Evolutionary conservation across 2,113 vertebrate genomes (phyloP), one percentile per base, ranked within the genome.

Genomic region (Puffinus mauretanicus): DNA sequence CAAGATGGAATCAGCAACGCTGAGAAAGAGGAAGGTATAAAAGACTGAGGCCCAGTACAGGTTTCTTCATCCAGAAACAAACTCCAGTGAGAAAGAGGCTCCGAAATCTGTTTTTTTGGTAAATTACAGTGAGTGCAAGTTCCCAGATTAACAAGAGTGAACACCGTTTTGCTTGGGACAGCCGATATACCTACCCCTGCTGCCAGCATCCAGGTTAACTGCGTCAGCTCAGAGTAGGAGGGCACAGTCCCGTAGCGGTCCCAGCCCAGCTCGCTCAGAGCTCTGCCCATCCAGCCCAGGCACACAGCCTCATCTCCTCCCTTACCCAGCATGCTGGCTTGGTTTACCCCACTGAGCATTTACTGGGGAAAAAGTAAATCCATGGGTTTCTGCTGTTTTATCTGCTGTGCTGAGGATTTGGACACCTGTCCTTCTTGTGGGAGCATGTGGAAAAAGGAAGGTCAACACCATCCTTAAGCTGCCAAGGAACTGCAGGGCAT

Each of bases 151-250:
- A 54, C 11, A 70, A 71, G 29, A 20, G 15, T 60, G 47, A 88
- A 32, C 17, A 51, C 44, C 1, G 2, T 18, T n/a, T 5, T 94
- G 62, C 27, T 36, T 62, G 8, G 9, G 22, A 73, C 22, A 81
- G 40, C 46, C 0, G 2, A 62, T 57, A 66, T 11, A 49, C 14
- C 24, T 38, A 29, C 6, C 0, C 0, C 49, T 72, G 36, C 71
- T 83, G 32, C 34, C 52, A 88, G 29, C 64, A 73, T 62, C 47
- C 26, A 26, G 29, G 20, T 46, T 72, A 76, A 36, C 25, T 32
- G 15, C 64, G 58, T 73, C 54, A 81, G 62, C 64, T 73, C 40
- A 52, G 36, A 65, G 57, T 3, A 69, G 46, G 26, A 83, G 51
- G 16, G 21, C 21, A 61, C 19, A 55, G 61, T 15, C 29, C 13